phyloP scores from a whole-genome alignment of 2,888 invertebrate genomes.

The Exocentrus adspersus region DNA sequence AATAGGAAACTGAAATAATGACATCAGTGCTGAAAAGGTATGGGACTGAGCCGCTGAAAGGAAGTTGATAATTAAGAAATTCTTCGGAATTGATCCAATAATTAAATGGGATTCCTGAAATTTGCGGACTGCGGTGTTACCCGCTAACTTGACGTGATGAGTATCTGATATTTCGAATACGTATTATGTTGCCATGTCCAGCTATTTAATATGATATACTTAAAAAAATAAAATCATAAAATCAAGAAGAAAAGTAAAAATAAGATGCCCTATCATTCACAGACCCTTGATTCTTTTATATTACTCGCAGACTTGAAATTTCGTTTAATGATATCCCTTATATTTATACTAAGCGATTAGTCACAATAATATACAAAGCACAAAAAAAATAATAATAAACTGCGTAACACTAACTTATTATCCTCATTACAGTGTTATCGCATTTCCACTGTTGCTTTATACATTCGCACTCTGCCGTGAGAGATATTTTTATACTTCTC shows the following conservation, averaged over 20 bases:
- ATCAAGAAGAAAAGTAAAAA: too few relatives aligned
- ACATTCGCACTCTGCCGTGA: background rate
- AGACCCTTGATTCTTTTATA: too few relatives aligned
- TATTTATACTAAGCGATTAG: too few relatives aligned
- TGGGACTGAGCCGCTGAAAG: conserved; percentile 29
- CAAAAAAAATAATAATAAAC: too few relatives aligned
- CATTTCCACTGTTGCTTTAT: background rate
- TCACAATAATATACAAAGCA: too few relatives aligned
- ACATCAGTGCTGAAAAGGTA: conserved; percentile 31
- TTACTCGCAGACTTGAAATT: too few relatives aligned
- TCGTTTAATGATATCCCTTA: too few relatives aligned
- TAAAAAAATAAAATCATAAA: too few relatives aligned
- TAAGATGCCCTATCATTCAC: too few relatives aligned
- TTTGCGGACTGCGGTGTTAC: conserved; percentile 23
- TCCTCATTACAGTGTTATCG: too few relatives aligned
- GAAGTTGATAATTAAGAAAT: conserved; percentile 53
- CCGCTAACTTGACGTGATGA: background rate
- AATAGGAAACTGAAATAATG: conserved; percentile 31
- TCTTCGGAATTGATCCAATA: conserved; percentile 50
- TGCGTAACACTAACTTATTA: too few relatives aligned
- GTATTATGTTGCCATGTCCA: background rate
- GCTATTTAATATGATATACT: too few relatives aligned
- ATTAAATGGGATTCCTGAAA: conserved; percentile 37
- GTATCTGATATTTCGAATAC: background rate
- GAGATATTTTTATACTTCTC: background rate